phyloP scores from a whole-genome alignment of 2,797 vertebrate species.

The Danio kyathit region DNA sequence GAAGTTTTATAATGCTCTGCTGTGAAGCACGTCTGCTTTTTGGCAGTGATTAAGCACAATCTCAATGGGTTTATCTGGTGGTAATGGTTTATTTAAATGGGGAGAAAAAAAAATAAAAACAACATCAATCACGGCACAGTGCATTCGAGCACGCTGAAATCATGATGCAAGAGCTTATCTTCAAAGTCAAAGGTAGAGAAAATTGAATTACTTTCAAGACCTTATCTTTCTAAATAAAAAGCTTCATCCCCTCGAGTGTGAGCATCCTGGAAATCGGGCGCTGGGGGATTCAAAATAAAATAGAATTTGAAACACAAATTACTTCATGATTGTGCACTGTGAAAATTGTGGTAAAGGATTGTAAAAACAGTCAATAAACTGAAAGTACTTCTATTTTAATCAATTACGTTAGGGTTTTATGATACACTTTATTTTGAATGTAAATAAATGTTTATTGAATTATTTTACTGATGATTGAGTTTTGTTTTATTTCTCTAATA shows the following conservation, averaged over 20 bases:
- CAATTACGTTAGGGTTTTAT: too few relatives aligned
- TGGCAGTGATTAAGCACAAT: conserved; percentile 4
- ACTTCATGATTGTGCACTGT: neutral
- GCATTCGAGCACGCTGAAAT: conserved; percentile 24
- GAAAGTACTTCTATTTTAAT: too few relatives aligned
- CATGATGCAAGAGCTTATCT: conserved; percentile 34
- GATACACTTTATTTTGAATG: too few relatives aligned
- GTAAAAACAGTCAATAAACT: too few relatives aligned
- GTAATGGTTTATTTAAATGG: conserved; percentile 54
- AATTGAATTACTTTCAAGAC: conserved; percentile 24
- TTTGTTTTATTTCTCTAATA: too few relatives aligned
- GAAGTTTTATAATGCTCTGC: neutral
- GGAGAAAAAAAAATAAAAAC: conserved; percentile 27
- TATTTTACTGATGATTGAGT: too few relatives aligned
- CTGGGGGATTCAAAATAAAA: conserved; percentile 32
- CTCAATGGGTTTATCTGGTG: conserved; percentile 17
- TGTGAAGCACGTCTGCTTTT: conserved; percentile 9
- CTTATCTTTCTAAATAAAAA: conserved; percentile 43
- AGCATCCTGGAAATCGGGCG: conserved; percentile 42
- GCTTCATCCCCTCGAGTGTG: conserved; percentile 39
- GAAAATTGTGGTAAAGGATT: too few relatives aligned
- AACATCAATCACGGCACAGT: conserved; percentile 24
- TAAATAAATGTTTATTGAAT: too few relatives aligned
- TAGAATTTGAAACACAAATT: neutral
- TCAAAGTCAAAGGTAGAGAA: conserved; percentile 45